Base-by-base conservation (phyloP, 2,797 vertebrate species). In the Argya squamiceps region DNA sequence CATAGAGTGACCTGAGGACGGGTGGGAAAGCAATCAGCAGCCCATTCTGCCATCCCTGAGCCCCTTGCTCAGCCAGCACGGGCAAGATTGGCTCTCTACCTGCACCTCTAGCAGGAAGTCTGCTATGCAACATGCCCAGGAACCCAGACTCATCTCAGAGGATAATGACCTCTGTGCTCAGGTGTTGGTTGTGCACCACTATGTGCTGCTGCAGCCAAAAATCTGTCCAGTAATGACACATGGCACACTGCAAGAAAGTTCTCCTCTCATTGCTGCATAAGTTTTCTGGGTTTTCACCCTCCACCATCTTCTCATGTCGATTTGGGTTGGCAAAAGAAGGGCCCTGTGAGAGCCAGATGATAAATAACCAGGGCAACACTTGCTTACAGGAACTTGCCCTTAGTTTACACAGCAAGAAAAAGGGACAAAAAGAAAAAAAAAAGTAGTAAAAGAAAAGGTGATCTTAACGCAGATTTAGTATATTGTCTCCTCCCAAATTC, bases 371-470 rank as follows among this genome's bases (percentile, higher is more conserved):
- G 7, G 18, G 36, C 23, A 81, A 41, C 3, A 50, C 21, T 16
- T 21, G 24, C 12, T 60, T 37, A 46, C 18, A 64, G 30, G 24
- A 63, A 55, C 44, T 83, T 30, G 7, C 4, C 17, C 13, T 46
- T 55, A 14, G 17, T 37, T 79, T 47, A 34, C 27, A 15, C 22
- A 79, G 18, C 20, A 75, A 65, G 43, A 43, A 23, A 46, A 14
- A 10, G 13, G 6, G 5, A 16, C 5, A 4, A n/a, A 71, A 5
- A 44, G 1, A 5, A 26, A 13, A 30, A 62, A 18, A 1, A 4
- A 21, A 3, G 3, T 46, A 36, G 22, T 14, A 24, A 29, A 49
- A 6, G 5, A 6, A 47, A 5, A 43, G 3, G 15, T 50, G 9
- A 36, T 24, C 18, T 69, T 77, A 49, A 58, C 13, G 19, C 27